Evolutionary conservation across 2,888 invertebrate species (phyloP).

Genomic region (Spicauda simplicius): DNA sequence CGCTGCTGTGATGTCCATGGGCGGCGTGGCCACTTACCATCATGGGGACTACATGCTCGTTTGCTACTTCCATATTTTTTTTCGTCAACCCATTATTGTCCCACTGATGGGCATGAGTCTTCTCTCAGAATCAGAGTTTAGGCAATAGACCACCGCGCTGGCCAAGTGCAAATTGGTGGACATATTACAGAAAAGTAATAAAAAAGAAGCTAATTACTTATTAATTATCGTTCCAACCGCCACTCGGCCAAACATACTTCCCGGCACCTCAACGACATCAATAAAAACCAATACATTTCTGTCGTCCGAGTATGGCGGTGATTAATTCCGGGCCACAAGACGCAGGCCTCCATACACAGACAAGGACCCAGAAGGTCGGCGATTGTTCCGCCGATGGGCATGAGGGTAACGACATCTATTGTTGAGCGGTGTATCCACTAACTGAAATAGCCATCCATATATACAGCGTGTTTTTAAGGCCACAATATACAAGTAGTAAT

Average conservation of each 20-base stretch:
- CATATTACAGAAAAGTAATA: too few species aligned
- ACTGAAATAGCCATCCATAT: neutral
- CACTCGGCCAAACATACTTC: neutral
- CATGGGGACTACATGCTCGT: too few species aligned
- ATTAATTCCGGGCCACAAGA: conserved; percentile 22
- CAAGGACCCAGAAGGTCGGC: conserved; percentile 55
- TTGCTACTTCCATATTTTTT: too few species aligned
- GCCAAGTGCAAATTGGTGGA: too few species aligned
- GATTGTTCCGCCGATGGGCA: conserved; percentile 56
- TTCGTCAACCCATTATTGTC: too few species aligned
- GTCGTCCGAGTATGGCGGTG: conserved; percentile 15
- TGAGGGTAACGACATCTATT: conserved; percentile 28
- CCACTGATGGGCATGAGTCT: too few species aligned
- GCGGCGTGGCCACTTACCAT: too few species aligned
- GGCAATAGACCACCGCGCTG: too few species aligned
- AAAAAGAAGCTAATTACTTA: neutral
- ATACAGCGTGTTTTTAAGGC: neutral
- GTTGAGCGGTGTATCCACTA: conserved; percentile 5
- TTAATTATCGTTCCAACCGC: neutral
- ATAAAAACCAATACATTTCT: conserved; percentile 10
- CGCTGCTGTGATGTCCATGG: too few species aligned
- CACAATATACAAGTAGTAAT: too few species aligned
- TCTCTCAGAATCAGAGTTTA: too few species aligned
- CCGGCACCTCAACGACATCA: neutral
- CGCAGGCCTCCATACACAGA: conserved; percentile 25